A percentile compares a stretch with the other conserved stretches of the same genome.
phyloP scores from a whole-genome alignment of 2,888 invertebrate species.

The Helobdella robusta region DNA sequence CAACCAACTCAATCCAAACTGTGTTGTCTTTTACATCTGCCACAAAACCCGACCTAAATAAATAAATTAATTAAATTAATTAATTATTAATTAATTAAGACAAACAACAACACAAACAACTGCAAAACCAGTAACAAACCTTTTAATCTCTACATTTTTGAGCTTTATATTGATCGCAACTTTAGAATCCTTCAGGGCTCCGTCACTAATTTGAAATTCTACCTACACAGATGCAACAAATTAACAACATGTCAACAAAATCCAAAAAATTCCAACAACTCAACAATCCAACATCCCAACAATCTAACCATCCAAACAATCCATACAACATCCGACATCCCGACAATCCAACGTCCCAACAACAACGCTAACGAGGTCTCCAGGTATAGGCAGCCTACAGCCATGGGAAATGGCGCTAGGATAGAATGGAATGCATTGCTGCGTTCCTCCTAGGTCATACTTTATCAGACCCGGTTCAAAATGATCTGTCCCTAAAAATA shows the following conservation, averaged over 20 bases:
- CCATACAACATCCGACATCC: background rate
- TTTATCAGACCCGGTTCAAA: conserved; percentile 20
- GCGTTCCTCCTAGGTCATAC: conserved; percentile 13
- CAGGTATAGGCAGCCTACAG: conserved; percentile 21
- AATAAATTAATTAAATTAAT: background rate
- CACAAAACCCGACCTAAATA: conserved; percentile 18
- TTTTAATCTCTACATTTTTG: conserved; percentile 20
- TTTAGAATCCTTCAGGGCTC: conserved; percentile 18
- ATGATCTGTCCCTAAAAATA: conserved; percentile 12
- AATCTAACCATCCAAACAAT: background rate
- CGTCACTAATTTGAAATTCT: conserved; percentile 20
- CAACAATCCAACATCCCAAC: background rate
- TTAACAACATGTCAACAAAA: no score
- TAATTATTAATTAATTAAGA: background rate
- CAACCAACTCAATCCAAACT: conserved; percentile 23
- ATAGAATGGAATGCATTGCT: conserved; percentile 7
- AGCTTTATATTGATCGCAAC: conserved; percentile 21
- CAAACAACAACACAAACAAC: background rate
- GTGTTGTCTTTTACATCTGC: conserved; percentile 18
- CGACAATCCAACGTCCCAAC: background rate
- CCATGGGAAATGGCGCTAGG: conserved; percentile 22
- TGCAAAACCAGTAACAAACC: background rate
- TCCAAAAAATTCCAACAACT: background rate
- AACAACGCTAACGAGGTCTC: conserved; percentile 15
- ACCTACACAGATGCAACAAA: no score